Evolutionary conservation across 2,113 vertebrate genomes (phyloP).

Genomic region (Haemorhous mexicanus): DNA sequence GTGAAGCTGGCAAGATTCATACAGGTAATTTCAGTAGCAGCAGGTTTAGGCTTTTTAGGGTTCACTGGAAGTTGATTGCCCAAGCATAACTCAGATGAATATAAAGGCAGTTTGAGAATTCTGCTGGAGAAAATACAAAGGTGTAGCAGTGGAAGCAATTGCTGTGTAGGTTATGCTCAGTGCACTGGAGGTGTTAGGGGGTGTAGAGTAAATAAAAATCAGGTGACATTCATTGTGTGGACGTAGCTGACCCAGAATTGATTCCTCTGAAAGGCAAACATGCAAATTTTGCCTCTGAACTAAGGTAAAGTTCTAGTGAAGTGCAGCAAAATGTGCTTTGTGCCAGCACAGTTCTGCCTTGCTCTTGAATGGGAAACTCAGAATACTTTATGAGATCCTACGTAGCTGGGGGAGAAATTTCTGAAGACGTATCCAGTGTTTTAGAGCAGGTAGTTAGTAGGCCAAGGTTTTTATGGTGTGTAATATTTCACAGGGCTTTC

Average conservation of each 20-base stretch:
- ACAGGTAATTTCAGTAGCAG: not conserved
- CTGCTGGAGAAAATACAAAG: not conserved
- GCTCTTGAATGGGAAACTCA: conserved; percentile 14
- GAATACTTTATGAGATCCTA: conserved; percentile 43
- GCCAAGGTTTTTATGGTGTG: conserved; percentile 68
- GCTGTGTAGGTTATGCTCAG: not conserved
- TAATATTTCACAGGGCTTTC: conserved; percentile 69
- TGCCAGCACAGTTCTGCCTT: conserved; percentile 17
- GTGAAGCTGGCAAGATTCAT: not conserved
- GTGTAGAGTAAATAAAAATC: not conserved
- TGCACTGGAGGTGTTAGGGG: not conserved
- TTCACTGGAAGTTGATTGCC: not conserved
- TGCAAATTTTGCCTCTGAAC: not conserved
- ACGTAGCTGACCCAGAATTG: not conserved
- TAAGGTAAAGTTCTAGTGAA: not conserved
- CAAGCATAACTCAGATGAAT: not conserved
- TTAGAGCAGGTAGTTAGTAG: conserved; percentile 29
- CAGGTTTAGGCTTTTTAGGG: not conserved
- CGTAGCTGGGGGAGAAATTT: conserved; percentile 26
- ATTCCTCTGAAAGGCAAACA: not conserved
- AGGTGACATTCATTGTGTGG: not conserved
- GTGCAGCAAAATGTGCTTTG: not conserved
- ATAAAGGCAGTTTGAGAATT: not conserved
- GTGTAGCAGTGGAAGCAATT: not conserved
- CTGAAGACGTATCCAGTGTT: conserved; percentile 48